Conservation (phyloP, 2,113 vertebrate species). For the Sterna hirundo region DNA sequence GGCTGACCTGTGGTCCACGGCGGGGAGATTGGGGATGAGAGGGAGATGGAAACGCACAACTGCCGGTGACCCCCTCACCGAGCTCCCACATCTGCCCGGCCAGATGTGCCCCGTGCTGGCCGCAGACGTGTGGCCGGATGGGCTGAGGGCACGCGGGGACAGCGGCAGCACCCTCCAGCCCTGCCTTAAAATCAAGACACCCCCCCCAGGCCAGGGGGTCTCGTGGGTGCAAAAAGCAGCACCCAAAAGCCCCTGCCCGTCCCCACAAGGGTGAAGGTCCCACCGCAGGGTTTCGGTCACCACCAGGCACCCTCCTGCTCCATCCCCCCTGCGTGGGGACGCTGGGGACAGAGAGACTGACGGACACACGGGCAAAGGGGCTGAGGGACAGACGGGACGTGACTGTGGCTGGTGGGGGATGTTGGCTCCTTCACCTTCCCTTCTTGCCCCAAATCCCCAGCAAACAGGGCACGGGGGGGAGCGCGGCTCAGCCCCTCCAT, state of each 20-base stretch:
- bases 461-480: fast-evolving
- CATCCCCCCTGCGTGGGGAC: fast-evolving
- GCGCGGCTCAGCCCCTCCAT: fast-evolving
- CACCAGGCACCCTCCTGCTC: fast-evolving
- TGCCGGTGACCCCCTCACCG: fast-evolving
- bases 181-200: background rate
- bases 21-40: no score
- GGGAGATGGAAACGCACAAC: background rate
- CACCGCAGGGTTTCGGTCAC: fast-evolving
- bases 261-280: background rate
- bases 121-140: background rate
- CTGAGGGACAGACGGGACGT: fast-evolving
- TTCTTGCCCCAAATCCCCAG: background rate
- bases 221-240: background rate
- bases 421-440: fast-evolving
- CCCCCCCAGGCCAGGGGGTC: background rate
- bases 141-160: background rate
- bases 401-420: background rate
- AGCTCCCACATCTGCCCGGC: background rate
- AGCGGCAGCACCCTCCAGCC: background rate
- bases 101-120: background rate
- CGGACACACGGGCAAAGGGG: fast-evolving
- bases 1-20: fast-evolving
- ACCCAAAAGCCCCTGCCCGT: background rate
- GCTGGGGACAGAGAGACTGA: background rate